Evolutionary conservation across 2,888 invertebrate species (phyloP).

Genomic region (Bombylius discolor): DNA sequence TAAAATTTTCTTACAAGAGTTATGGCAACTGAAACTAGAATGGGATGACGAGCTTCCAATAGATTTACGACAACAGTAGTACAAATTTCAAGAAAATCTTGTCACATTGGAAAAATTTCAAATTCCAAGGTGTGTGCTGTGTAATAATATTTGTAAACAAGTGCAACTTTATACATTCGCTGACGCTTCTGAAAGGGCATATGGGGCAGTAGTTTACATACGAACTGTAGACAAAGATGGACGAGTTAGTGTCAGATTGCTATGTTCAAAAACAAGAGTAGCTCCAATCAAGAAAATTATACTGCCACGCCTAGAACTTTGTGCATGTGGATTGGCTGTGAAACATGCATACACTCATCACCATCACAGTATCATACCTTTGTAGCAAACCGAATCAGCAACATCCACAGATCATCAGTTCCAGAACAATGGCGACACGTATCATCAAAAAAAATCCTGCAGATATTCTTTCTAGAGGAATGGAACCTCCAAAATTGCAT

Average conservation of each 20-base stretch:
- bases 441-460: slow-evolving; percentile 9
- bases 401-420: slow-evolving; percentile 6
- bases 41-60: neutral
- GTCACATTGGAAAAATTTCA: neutral
- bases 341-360: neutral
- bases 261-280: slow-evolving; percentile 9
- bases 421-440: slow-evolving; percentile 10
- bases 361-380: slow-evolving; percentile 1
- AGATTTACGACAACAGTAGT: neutral
- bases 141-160: neutral
- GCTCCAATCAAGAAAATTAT: slow-evolving; percentile 7
- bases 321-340: slow-evolving; percentile 4
- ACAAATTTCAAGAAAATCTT: neutral
- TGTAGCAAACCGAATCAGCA: slow-evolving; percentile 13
- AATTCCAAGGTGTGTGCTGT: neutral
- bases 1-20: slow-evolving; percentile 3
- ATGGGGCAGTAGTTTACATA: neutral
- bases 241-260: neutral
- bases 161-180: slow-evolving; percentile 11
- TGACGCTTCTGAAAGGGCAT: slow-evolving; percentile 8
- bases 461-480: slow-evolving; percentile 13
- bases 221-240: neutral
- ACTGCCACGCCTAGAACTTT: slow-evolving; percentile 5
- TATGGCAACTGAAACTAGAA: neutral
- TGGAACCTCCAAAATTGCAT: slow-evolving; percentile 5